Evolutionary conservation across 2,888 invertebrate genomes (phyloP).

Genomic region (Mesodorylaimus sp.): DNA sequence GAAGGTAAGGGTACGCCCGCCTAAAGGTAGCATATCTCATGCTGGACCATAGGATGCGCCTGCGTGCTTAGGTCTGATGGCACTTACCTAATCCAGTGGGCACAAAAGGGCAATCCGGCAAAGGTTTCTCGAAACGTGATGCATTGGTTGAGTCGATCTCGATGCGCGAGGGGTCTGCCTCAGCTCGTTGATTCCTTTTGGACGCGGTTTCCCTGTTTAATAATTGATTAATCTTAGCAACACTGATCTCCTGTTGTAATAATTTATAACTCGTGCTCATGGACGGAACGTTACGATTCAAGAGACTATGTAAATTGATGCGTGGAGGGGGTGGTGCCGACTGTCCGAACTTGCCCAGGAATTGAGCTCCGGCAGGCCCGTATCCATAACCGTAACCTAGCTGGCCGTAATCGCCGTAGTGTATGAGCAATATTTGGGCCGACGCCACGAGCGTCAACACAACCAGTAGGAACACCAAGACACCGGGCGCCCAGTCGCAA

Average conservation of each 20-base stretch:
- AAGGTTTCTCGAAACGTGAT: not conserved
- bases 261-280: not conserved
- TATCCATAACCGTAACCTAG: not conserved
- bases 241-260: constrained; percentile 3
- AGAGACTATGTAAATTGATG: constrained; percentile 8
- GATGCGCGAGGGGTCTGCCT: not conserved
- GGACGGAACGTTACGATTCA: constrained; percentile 10
- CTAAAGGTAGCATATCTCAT: too few species aligned
- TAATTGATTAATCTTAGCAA: not conserved
- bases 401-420: not conserved
- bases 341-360: not conserved
- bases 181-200: not conserved
- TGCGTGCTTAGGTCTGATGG: too few species aligned
- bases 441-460: not conserved
- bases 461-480: constrained; percentile 2
- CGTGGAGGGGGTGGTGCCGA: not conserved
- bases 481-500: not conserved
- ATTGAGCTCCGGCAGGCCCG: not conserved
- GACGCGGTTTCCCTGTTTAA: not conserved
- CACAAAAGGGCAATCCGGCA: not conserved
- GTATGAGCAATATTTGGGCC: constrained; percentile 1
- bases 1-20: too few species aligned
- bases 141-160: not conserved
- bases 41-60: too few species aligned
- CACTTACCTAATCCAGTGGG: not conserved